Conservation (phyloP, 2,888 invertebrate genomes). For the Cheilosia grossa region DNA sequence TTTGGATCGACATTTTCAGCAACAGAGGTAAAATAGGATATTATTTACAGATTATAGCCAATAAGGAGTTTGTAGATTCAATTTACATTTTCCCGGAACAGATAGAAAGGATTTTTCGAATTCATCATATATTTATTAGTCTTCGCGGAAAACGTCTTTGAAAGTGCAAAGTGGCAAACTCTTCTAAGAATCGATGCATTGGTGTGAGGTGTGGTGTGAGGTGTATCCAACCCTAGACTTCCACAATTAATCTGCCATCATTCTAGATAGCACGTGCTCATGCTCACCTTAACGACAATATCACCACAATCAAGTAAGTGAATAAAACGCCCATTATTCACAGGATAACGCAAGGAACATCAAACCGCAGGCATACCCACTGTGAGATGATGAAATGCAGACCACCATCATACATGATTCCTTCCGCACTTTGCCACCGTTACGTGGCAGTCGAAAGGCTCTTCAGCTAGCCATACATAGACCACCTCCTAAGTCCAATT, state of each 20-base stretch:
- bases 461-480: background rate
- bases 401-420: slow-evolving; percentile 3
- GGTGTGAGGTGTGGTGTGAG: background rate
- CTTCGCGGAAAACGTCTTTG: background rate
- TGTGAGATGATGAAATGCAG: slow-evolving; percentile 31
- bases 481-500: slow-evolving; percentile 13
- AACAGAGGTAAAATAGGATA: too few species aligned
- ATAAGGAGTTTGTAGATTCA: background rate
- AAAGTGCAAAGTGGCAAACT: background rate
- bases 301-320: slow-evolving; percentile 4
- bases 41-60: too few species aligned
- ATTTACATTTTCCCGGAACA: background rate
- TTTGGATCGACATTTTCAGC: too few species aligned
- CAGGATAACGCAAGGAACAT: slow-evolving; percentile 22
- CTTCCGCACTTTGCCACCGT: background rate
- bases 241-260: background rate
- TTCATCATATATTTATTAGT: background rate
- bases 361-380: slow-evolving; percentile 16
- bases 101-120: background rate
- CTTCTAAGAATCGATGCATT: background rate
- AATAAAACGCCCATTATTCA: slow-evolving; percentile 40
- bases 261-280: slow-evolving; percentile 13
- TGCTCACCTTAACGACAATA: slow-evolving; percentile 23
- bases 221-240: background rate
- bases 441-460: background rate